Percentiles rank a stretch among this genome's conserved stretches.
These are phyloP conservation scores for Lutra lutra DNA, from an alignment of 2,797 vertebrate genomes.

Conservation along the genomic window DNA sequence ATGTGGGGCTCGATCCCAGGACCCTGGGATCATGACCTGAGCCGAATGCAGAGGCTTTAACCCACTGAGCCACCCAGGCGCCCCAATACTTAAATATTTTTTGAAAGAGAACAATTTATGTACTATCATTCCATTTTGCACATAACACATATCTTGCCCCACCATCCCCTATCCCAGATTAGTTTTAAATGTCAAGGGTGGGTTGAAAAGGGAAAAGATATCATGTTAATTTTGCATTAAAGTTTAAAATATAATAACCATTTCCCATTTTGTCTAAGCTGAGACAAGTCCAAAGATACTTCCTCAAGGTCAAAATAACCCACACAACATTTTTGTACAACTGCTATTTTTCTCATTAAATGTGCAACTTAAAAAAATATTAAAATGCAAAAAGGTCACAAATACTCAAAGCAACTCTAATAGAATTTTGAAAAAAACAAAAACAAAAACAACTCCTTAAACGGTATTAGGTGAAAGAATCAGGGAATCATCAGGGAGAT, in stretches of 20 bases:
- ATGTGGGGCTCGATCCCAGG: too few relatives aligned
- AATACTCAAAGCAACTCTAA: slow-evolving; percentile 7
- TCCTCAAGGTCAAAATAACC: slow-evolving; percentile 57
- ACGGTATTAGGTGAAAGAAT: neutral
- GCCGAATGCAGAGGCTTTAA: too few relatives aligned
- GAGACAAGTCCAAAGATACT: slow-evolving; percentile 27
- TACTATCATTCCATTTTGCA: neutral
- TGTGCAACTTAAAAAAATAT: neutral
- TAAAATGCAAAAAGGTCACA: neutral
- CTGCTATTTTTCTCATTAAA: slow-evolving; percentile 45
- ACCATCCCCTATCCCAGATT: neutral
- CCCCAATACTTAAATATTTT: slow-evolving; percentile 22
- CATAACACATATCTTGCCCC: neutral
- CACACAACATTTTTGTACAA: neutral
- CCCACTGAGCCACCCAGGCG: too few relatives aligned
- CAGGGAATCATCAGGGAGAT: neutral
- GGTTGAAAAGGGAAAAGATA: slow-evolving; percentile 13
- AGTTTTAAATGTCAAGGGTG: slow-evolving; percentile 6
- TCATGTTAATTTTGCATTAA: neutral
- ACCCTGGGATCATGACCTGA: too few relatives aligned
- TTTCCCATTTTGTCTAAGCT: slow-evolving; percentile 57
- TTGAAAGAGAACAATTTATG: slow-evolving; percentile 39
- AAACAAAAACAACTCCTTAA: neutral
- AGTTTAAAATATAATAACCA: slow-evolving; percentile 52
- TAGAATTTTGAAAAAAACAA: neutral